Base-by-base conservation (phyloP, 2,888 invertebrate species). In the Ophraella communa region DNA sequence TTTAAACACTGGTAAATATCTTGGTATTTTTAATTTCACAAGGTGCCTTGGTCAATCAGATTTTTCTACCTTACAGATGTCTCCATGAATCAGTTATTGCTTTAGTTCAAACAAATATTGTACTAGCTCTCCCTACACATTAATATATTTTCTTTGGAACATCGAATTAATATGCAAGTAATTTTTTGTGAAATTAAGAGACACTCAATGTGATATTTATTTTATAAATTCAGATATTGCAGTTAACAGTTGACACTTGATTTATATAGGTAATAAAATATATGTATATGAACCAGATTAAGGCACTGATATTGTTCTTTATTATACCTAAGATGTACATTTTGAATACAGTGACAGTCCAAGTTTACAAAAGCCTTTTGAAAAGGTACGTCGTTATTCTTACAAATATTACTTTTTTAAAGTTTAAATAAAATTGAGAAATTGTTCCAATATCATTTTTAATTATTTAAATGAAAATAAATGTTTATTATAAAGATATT, bases 241-340 rank as follows among this genome's bases (percentile, higher is more conserved):
- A 39, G n/a, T n/a, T n/a, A n/a, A n/a, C n/a, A n/a, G n/a, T n/a
- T n/a, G n/a, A n/a, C n/a, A n/a, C n/a, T n/a, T n/a, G n/a, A n/a
- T n/a, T n/a, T n/a, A n/a, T n/a, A n/a, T n/a, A n/a, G n/a, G n/a
- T n/a, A n/a, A n/a, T n/a, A n/a, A n/a, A n/a, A n/a, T n/a, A n/a
- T n/a, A n/a, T 42, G 14, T n/a, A 2, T 42, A 21, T 21, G 47
- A 47, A 23, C 1, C n/a, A 4, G n/a, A 47, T n/a, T 47, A 47
- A 47, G 47, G 47, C 47, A 47, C 47, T 47, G 47, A 47, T 39
- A 39, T 39, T 17, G 5, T 39, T 39, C 39, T 5, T 39, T 17
- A 39, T 17, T 14, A 17, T 39, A n/a, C n/a, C n/a, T n/a, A 4
- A 14, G 14, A 17, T 17, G 17, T 2, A 7, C 17, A 39, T 8